Base-by-base conservation (phyloP, 1,140 invertebrate genomes). In the Drosophila pseudoananassae region DNA sequence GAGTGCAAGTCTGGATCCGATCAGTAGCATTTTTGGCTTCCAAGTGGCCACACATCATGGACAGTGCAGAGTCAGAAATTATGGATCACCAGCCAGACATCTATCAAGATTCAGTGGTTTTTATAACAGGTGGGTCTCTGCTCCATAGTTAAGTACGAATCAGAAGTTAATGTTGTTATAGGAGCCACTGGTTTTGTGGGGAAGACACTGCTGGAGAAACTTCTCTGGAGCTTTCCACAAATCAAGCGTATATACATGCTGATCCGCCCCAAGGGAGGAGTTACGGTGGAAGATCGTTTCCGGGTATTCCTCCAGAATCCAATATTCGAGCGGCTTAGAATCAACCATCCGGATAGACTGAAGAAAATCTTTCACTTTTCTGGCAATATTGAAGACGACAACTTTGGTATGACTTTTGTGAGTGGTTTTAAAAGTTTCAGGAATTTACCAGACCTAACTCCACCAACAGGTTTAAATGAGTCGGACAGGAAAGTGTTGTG, bases 151-250 rank as follows among this genome's bases (percentile, higher is more conserved):
- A 14, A 3, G 15, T 9, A 3, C 9, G 14, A 38, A 7, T 25
- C 10, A 25, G 23, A 49, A n/a, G 45, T 50, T 36, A 7, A 6
- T 4, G 17, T 60, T 15, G 33, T 6, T 33, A 7, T 36, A 65
- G 90, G 90, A 9, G 90, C 90, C 46, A 91, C 90, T 49, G 90
- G 90, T 9, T 95, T 95, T 78, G 87, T 92, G 57, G 95, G 95
- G 9, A 96, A 96, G 91, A 94, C 95, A 2, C 89, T 96, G 51
- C 90, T 96, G 53, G 95, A 96, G 84, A 96, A 96, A 90, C 85
- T 96, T 27, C 92, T 96, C 17, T 92, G 95, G 74, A 94, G 94
- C 52, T 97, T 96, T 93, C 93, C 94, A 3, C 93, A 93, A 17
- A 87, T 96, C 9, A 92, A 92, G 17, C 93, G 90, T 23, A 93